Conservation (phyloP, 2,888 invertebrate genomes). For the Bombylius discolor region DNA sequence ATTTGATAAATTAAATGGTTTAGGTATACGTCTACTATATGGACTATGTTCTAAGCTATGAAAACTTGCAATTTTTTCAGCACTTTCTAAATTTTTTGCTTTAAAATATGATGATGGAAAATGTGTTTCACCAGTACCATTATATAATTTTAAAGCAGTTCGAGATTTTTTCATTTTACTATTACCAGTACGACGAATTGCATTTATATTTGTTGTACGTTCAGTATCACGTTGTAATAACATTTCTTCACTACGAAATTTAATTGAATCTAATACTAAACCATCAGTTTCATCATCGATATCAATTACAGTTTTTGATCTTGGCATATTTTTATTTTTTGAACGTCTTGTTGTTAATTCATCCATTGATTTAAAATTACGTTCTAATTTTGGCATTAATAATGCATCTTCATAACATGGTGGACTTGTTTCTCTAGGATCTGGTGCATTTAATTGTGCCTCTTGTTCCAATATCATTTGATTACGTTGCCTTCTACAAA, state of each 20-base stretch:
- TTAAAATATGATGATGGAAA: conserved; percentile 30
- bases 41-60: conserved; percentile 34
- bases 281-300: conserved; percentile 20
- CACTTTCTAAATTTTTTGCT: conserved; percentile 31
- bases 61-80: conserved; percentile 33
- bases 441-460: conserved; percentile 47
- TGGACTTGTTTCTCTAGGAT: conserved; percentile 55
- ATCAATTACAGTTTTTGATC: conserved; percentile 20
- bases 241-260: conserved; percentile 34
- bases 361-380: conserved; percentile 44
- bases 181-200: conserved; percentile 20
- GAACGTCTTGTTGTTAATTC: conserved; percentile 35
- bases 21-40: conserved; percentile 25
- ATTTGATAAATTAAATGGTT: neutral
- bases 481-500: conserved; percentile 36
- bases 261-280: conserved; percentile 23
- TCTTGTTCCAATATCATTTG: conserved; percentile 42
- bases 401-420: conserved; percentile 69
- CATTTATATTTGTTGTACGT: conserved; percentile 23
- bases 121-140: conserved; percentile 29
- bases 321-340: conserved; percentile 30
- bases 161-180: conserved; percentile 24
- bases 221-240: conserved; percentile 30
- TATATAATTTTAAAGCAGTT: conserved; percentile 5
- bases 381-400: conserved; percentile 54